Evolutionary conservation across 1,140 invertebrate genomes (phyloP).

Genomic region (Eufriesea mexicana): DNA sequence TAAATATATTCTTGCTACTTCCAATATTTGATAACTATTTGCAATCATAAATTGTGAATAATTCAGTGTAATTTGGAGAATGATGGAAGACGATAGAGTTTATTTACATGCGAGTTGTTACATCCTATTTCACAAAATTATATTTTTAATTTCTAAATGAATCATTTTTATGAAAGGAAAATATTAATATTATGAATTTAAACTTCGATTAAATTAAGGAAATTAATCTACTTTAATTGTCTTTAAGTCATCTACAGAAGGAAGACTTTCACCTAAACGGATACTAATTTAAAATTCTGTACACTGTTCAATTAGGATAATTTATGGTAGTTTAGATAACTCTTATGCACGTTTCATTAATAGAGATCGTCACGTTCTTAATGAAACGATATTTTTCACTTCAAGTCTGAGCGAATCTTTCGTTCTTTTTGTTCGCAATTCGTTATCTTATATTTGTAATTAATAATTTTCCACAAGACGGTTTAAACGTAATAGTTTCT

Average conservation of each 20-base stretch:
- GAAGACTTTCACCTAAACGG: not conserved
- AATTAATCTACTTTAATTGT: not conserved
- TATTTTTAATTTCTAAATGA: not conserved
- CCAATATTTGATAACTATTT: not conserved
- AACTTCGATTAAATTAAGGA: not conserved
- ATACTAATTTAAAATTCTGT: not conserved
- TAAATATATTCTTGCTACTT: not conserved
- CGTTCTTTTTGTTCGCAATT: not conserved
- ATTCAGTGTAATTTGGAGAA: not conserved
- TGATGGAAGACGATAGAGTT: too few relatives aligned
- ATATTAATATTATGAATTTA: not conserved
- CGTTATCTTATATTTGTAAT: not conserved
- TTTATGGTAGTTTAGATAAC: not conserved
- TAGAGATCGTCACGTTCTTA: too few relatives aligned
- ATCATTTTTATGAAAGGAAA: not conserved
- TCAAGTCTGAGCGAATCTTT: not conserved
- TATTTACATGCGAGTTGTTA: too few relatives aligned
- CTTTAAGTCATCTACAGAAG: too few relatives aligned
- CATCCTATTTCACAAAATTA: too few relatives aligned
- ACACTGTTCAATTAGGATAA: not conserved
- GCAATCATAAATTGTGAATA: not conserved
- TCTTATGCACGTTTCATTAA: not conserved
- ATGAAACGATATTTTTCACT: too few relatives aligned
- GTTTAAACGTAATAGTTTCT: not conserved
- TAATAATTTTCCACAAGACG: not conserved